These are phyloP conservation scores for Astropecten irregularis DNA, from an alignment of 53 echinoderm and acorn worm genomes.

Conservation along the genomic window DNA sequence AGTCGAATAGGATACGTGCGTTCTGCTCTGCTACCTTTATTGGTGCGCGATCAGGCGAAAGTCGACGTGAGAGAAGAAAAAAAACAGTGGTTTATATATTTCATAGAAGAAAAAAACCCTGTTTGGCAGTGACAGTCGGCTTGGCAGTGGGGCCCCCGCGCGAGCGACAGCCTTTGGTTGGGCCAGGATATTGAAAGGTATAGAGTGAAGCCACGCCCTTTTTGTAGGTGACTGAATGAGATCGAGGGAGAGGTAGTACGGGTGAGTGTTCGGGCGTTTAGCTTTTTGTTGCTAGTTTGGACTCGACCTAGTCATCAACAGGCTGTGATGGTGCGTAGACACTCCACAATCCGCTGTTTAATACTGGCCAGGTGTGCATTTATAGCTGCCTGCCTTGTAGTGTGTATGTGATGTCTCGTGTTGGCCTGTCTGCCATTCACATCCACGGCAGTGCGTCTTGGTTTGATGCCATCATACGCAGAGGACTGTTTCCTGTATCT, in stretches of 20 bases:
- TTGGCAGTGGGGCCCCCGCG: not conserved
- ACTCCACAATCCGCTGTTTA: not conserved
- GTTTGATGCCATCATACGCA: too few relatives aligned
- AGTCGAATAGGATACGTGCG: too few relatives aligned
- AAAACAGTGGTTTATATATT: too few relatives aligned
- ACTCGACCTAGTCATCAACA: constrained; percentile 19
- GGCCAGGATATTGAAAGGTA: not conserved
- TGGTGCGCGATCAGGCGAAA: constrained; percentile 45
- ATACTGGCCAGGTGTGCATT: not conserved
- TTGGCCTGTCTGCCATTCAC: too few relatives aligned
- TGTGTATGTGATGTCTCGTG: too few relatives aligned
- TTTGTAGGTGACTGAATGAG: constrained; percentile 49
- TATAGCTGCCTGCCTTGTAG: too few relatives aligned
- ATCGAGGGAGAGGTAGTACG: not conserved
- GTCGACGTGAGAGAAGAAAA: not conserved
- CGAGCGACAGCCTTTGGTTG: constrained; percentile 10
- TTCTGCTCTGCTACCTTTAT: constrained; percentile 27
- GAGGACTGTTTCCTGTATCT: too few relatives aligned
- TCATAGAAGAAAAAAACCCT: not conserved
- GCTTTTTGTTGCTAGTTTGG: not conserved
- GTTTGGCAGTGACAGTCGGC: constrained; percentile 12
- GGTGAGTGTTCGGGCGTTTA: not conserved
- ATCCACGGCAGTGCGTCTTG: too few relatives aligned
- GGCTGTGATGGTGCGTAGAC: not conserved
- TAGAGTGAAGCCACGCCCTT: constrained; percentile 41